Evolutionary conservation across 2,113 vertebrate species (phyloP), one percentile per base, ranked within the genome.

Genomic region (Amphiprion ocellaris): DNA sequence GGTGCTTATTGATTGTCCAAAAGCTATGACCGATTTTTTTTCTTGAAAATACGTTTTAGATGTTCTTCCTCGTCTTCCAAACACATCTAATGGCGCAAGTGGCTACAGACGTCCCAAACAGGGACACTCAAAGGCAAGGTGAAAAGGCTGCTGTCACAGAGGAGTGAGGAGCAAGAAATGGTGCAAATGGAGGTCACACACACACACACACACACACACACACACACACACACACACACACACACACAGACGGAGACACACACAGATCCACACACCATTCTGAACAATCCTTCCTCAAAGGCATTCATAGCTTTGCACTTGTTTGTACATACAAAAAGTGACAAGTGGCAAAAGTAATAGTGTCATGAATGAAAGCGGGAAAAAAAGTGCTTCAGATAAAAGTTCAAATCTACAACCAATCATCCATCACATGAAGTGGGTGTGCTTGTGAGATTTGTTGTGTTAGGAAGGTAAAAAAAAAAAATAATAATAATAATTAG

Each of bases 261-360:
- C 26, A 26, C 26, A 26, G 2, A 26, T 26, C 26, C 26, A 26
- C 26, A 26, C 33, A 37, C 33, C 8, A 19, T 59, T 58, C 15
- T 23, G 26, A 49, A 23, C 41, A 71, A 59, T 49, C 19, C 19
- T 49, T 70, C 55, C 68, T 59, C 55, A 49, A 59, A 59, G 68
- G 41, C 68, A 59, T 70, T 28, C 24, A 56, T 28, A 10, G 39
- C 16, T 26, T 28, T 19, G 52, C 37, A 70, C n/a, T 7, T 70
- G 41, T 41, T 33, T 70, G 56, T 59, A 49, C 21, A 41, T 4
- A 56, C 37, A 55, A 41, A 69, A 69, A 69, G 16, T 44, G 26
- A 58, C 47, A 21, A 53, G 19, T 37, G 60, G 62, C 47, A 73
- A 9, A 41, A 0, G 17, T 10, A 39, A 41, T 73, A 41, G 21